phyloP scores from a whole-genome alignment of 2,797 vertebrate genomes.

The Mycteria americana region DNA sequence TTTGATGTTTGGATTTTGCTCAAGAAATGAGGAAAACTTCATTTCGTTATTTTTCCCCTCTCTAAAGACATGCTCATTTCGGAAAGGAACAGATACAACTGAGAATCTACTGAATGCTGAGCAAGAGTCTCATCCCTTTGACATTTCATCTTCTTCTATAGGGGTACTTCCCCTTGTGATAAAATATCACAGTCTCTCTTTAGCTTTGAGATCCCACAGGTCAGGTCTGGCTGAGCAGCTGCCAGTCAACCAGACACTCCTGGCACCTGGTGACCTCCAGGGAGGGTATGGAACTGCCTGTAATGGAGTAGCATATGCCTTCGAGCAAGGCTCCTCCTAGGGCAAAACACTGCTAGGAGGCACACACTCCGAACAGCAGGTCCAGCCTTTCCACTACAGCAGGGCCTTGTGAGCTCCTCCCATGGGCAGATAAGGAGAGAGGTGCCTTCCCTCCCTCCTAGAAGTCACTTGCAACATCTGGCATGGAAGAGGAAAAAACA shows the following conservation, averaged over 20 bases:
- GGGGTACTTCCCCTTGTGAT: not conserved
- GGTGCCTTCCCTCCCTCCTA: not conserved
- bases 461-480: not conserved
- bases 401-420: not conserved
- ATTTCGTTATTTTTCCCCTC: rapidly evolving
- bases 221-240: not conserved
- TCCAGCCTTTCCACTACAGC: not conserved
- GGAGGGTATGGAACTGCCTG: not conserved
- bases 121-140: not conserved
- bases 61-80: not conserved
- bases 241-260: not conserved
- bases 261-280: rapidly evolving
- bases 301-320: rapidly evolving
- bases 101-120: not conserved
- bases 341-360: not conserved
- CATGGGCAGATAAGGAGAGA: not conserved
- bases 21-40: not conserved
- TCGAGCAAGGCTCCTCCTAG: not conserved
- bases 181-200: not conserved
- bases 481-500: not conserved
- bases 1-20: not conserved
- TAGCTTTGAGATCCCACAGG: not conserved
- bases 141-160: not conserved
- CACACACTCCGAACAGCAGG: not conserved
- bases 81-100: not conserved